Conservation (phyloP, 2,797 vertebrate genomes). For the Coracias cyanogaster region DNA sequence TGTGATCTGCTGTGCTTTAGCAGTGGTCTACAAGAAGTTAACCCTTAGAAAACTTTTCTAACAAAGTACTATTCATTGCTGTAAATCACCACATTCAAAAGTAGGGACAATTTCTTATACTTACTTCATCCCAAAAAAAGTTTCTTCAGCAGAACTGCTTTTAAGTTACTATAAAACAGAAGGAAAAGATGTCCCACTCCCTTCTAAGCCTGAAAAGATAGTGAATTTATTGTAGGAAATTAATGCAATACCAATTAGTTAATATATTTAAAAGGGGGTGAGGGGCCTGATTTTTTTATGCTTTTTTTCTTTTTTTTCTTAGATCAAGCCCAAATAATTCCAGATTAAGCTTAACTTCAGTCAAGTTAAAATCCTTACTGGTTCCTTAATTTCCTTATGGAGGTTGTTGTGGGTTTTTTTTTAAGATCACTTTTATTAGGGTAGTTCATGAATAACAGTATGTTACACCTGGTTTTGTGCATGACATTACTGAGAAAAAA, state of each 20-base stretch:
- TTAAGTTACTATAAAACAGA: neutral
- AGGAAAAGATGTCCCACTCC: accelerated
- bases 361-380: neutral
- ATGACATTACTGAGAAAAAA: neutral
- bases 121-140: neutral
- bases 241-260: neutral
- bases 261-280: neutral
- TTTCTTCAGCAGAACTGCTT: neutral
- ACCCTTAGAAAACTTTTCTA: neutral
- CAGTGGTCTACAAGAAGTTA: neutral
- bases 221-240: neutral
- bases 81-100: neutral
- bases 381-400: neutral
- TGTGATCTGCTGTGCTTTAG: neutral
- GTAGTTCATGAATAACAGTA: neutral
- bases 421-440: neutral
- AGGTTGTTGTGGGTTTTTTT: neutral
- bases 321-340: neutral
- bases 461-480: neutral
- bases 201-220: neutral
- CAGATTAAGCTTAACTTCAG: neutral
- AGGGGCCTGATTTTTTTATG: neutral
- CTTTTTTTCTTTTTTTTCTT: neutral
- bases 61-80: neutral
- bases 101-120: neutral